Evolutionary conservation across 2,113 vertebrate genomes (phyloP).

Genomic region (Protobothrops flavoviridis): DNA sequence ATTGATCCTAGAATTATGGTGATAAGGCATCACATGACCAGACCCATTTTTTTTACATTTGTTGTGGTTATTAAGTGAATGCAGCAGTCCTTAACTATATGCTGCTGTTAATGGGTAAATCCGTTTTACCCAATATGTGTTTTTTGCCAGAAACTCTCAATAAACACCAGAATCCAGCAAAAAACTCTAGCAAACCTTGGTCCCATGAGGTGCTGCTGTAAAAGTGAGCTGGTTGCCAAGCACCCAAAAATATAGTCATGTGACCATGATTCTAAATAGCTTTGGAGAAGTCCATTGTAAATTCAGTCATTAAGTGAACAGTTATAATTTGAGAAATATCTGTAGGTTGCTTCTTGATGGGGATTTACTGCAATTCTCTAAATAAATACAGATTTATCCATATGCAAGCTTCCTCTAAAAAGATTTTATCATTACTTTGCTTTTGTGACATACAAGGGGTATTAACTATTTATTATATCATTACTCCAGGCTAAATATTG

Average conservation of each 20-base stretch:
- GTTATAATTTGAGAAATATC: not conserved
- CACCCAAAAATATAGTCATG: not conserved
- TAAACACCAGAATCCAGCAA: no score
- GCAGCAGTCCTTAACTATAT: no score
- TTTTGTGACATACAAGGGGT: not conserved
- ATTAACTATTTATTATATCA: not conserved
- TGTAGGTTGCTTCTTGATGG: not conserved
- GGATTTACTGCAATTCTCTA: not conserved
- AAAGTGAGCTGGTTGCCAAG: not conserved
- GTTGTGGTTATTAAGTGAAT: no score
- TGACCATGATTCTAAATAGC: no score
- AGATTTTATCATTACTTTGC: not conserved
- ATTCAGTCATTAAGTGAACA: not conserved
- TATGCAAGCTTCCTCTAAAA: not conserved
- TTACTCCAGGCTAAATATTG: not conserved
- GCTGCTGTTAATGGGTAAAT: no score
- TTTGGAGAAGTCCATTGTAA: not conserved
- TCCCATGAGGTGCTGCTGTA: not conserved
- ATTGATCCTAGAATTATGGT: not conserved
- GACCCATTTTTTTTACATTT: no score
- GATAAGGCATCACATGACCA: no score
- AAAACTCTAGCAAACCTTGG: no score
- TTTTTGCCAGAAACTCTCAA: no score
- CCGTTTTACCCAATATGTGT: no score
- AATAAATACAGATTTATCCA: not conserved